Conservation (phyloP, 1,140 invertebrate genomes). For the Drosophila quadrilineata region DNA sequence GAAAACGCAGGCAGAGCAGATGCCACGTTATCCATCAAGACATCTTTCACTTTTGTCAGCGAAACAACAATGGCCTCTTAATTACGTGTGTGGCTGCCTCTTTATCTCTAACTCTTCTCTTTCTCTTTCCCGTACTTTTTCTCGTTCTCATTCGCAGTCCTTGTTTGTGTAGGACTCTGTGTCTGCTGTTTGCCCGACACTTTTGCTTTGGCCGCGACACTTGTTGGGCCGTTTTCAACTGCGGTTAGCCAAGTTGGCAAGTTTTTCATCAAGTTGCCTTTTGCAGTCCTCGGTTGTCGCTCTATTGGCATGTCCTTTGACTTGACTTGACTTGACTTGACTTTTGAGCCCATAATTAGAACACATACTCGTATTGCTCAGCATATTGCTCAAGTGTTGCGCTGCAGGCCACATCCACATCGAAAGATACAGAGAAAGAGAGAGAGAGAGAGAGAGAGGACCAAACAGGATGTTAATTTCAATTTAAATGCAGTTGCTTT, state of each 20-base stretch:
- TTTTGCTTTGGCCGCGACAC: constrained; percentile 59
- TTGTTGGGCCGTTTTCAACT: constrained; percentile 41
- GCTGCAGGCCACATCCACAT: constrained; percentile 24
- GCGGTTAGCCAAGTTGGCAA: constrained; percentile 43
- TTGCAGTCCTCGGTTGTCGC: too few relatives aligned
- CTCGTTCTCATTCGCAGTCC: neutral
- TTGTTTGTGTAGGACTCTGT: constrained; percentile 23
- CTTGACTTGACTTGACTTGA: constrained; percentile 44
- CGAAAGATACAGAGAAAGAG: constrained; percentile 2
- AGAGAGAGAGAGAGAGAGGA: too few relatives aligned
- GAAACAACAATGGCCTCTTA: constrained; percentile 81
- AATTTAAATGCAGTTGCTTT: constrained; percentile 60
- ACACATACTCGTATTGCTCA: constrained; percentile 17
- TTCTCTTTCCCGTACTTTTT: neutral
- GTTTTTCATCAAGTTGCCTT: constrained; percentile 35
- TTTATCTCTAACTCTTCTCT: constrained; percentile 19
- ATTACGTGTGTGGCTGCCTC: constrained; percentile 63
- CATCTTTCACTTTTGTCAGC: constrained; percentile 81
- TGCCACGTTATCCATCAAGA: constrained; percentile 73
- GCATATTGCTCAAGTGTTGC: constrained; percentile 27
- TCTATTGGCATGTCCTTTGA: constrained; percentile 46
- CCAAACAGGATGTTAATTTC: constrained; percentile 75
- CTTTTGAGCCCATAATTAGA: constrained; percentile 63
- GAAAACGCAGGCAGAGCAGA: constrained; percentile 15
- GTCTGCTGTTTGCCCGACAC: constrained; percentile 70